These are phyloP conservation scores for Phoxinus dragarum DNA, from an alignment of 2,797 vertebrate genomes.

Conservation along the genomic window DNA sequence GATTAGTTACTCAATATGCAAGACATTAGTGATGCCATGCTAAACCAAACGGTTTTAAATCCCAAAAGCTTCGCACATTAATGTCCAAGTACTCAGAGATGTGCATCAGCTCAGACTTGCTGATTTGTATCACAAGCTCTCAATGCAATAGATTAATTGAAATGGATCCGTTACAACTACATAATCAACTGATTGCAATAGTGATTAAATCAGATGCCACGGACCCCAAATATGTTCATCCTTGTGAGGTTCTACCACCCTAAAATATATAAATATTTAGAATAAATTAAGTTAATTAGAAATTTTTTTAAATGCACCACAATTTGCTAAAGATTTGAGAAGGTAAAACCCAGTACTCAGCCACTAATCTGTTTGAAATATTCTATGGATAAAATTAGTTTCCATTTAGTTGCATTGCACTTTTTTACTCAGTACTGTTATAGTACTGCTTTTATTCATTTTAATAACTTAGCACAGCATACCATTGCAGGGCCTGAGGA, in stretches of 20 bases:
- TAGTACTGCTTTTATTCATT: not conserved
- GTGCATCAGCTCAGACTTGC: not conserved
- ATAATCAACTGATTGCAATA: not conserved
- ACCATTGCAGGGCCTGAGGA: slow-evolving; percentile 90
- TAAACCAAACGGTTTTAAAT: not conserved
- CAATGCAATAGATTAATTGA: not conserved
- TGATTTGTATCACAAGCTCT: not conserved
- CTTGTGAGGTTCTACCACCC: not conserved
- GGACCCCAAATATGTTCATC: not conserved
- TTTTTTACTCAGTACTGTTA: not conserved
- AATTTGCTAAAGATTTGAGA: not conserved
- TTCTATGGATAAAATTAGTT: not conserved
- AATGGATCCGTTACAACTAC: not conserved
- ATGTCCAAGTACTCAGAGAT: not conserved
- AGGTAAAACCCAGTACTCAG: not conserved
- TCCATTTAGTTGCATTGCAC: not conserved
- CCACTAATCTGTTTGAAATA: not conserved
- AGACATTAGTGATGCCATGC: not conserved
- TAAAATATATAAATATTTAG: not conserved
- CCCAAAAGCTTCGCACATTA: not conserved
- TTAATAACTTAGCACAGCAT: slow-evolving; percentile 82
- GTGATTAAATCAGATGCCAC: not conserved
- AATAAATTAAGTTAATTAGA: no score
- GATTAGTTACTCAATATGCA: not conserved
- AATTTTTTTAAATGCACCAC: not conserved